phyloP scores from a whole-genome alignment of 2,797 vertebrate genomes.

The Acomys russatus region DNA sequence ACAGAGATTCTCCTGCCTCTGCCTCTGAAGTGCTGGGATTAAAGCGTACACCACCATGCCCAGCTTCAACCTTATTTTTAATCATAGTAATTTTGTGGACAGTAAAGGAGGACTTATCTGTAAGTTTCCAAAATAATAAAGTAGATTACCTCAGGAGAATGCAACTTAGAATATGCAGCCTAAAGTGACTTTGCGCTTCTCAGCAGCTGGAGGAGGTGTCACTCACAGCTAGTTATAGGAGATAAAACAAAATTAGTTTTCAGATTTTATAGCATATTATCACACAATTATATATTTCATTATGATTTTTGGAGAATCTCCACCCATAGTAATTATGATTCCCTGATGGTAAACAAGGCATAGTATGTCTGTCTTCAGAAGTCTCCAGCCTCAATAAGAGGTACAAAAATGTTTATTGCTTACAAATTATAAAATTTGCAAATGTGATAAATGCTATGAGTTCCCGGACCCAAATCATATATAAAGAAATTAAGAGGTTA shows the following conservation, averaged over 20 bases:
- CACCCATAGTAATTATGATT: neutral
- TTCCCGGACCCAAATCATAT: neutral
- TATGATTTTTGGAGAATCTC: accelerated
- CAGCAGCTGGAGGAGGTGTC: neutral
- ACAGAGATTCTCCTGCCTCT: no score
- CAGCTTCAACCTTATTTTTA: neutral
- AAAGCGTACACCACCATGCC: no score
- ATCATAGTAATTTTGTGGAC: neutral
- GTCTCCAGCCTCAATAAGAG: neutral
- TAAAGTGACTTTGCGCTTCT: neutral
- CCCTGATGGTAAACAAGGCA: neutral
- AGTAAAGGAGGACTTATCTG: neutral
- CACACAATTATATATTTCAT: neutral
- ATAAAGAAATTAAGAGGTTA: neutral
- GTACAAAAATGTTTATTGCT: neutral
- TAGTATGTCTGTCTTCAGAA: neutral
- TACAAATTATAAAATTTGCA: neutral
- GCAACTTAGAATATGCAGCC: neutral
- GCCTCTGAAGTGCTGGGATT: no score
- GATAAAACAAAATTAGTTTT: neutral
- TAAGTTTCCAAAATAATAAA: neutral
- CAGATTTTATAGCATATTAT: neutral
- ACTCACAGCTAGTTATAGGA: neutral
- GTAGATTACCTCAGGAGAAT: neutral
- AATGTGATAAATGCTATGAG: neutral